phyloP scores from a whole-genome alignment of 2,113 vertebrate species.

The Pluvialis apricaria region DNA sequence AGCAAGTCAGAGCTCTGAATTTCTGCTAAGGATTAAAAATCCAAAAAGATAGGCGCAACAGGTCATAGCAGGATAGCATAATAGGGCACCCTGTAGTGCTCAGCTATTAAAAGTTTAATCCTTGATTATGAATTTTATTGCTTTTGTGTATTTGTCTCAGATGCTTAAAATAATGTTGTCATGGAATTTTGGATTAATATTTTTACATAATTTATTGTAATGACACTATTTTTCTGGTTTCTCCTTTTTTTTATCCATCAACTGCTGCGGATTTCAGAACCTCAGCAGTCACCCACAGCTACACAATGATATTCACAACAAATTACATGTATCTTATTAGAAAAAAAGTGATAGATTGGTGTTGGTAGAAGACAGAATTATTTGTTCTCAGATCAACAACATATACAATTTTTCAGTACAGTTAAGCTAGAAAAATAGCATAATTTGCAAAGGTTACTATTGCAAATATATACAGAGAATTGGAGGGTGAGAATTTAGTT shows the following conservation, averaged over 20 bases:
- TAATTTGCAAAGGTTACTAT: not conserved
- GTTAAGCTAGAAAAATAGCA: not conserved
- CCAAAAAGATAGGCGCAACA: constrained; percentile 38
- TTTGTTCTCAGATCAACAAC: not conserved
- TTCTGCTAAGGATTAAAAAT: constrained; percentile 45
- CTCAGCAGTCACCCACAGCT: not conserved
- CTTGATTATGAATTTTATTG: constrained; percentile 44
- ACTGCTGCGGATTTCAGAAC: not conserved
- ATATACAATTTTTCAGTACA: not conserved
- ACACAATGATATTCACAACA: not conserved
- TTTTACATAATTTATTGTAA: constrained; percentile 60
- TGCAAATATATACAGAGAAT: not conserved
- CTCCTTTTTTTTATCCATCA: not conserved
- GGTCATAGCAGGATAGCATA: constrained; percentile 28
- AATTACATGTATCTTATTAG: not conserved
- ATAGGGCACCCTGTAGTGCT: constrained; percentile 56
- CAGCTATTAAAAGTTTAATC: constrained; percentile 62
- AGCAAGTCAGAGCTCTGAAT: constrained; percentile 21
- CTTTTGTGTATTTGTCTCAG: constrained; percentile 53
- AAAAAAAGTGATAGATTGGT: not conserved
- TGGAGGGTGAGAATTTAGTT: not conserved
- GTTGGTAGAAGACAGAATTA: not conserved
- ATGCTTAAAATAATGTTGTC: constrained; percentile 51
- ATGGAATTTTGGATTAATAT: constrained; percentile 54
- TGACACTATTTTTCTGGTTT: not conserved